phyloP scores from a whole-genome alignment of 2,113 vertebrate species.

The Sclerurus mexicanus region DNA sequence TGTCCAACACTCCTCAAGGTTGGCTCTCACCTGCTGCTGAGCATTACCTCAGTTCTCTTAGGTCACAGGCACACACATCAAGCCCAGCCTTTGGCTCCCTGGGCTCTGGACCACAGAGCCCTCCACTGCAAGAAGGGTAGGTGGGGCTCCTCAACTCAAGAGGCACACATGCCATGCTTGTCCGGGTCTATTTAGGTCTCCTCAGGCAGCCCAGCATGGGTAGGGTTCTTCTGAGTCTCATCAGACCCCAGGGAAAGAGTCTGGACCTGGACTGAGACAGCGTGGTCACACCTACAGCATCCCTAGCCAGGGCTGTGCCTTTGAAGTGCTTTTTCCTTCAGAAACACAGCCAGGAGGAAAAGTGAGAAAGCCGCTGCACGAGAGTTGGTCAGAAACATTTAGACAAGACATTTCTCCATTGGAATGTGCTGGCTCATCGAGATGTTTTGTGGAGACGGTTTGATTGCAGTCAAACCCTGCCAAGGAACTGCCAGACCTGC shows the following conservation, averaged over 20 bases:
- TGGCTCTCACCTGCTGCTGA: background rate
- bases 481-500: constrained; percentile 62
- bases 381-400: constrained; percentile 59
- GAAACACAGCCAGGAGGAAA: constrained; percentile 34
- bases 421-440: constrained; percentile 65
- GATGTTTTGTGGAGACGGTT: constrained; percentile 37
- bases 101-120: background rate
- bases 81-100: background rate
- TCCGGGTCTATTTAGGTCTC: background rate
- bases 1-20: background rate
- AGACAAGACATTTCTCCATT: constrained; percentile 65
- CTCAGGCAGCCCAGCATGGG: background rate
- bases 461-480: background rate
- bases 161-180: fast-evolving
- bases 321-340: constrained; percentile 37
- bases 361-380: constrained; percentile 34
- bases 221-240: background rate
- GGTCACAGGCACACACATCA: background rate
- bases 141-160: background rate
- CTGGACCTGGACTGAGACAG: background rate
- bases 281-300: constrained; percentile 2
- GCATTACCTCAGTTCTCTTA: background rate
- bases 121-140: background rate
- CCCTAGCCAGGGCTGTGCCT: background rate
- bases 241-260: background rate